Conservation (phyloP, 1,140 invertebrate species). For the Rhagoletis zephyria region DNA sequence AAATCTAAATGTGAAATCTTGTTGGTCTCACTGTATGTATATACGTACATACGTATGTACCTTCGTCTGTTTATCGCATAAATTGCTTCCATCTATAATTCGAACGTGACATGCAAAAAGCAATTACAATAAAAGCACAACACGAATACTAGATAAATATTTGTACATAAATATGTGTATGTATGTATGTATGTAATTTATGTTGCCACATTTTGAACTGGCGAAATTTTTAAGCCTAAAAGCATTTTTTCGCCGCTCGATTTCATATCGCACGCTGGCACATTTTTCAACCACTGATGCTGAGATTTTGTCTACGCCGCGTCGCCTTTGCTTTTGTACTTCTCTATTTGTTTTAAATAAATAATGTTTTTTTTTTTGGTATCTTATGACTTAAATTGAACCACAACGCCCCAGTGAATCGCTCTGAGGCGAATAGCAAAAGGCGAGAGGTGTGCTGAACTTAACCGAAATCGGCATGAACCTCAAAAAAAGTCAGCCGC, state of each 20-base stretch:
- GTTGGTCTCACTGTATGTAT: not conserved
- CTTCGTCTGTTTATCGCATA: not conserved
- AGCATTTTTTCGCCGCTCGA: conserved; percentile 34
- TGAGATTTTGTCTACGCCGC: not conserved
- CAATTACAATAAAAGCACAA: not conserved
- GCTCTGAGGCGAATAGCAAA: conserved; percentile 17
- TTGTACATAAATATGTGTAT: not conserved
- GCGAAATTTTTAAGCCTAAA: conserved; percentile 21
- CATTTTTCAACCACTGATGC: conserved; percentile 1
- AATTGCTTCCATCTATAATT: conserved; percentile 23
- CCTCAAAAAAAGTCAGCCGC: not conserved
- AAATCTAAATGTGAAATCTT: not conserved
- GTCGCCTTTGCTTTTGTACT: not conserved
- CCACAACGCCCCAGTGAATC: conserved; percentile 1
- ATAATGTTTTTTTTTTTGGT: not conserved
- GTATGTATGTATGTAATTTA: not conserved
- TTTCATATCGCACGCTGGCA: conserved; percentile 24
- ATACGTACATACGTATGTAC: not conserved
- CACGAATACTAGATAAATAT: not conserved
- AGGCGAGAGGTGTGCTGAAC: not conserved
- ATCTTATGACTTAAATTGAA: not conserved
- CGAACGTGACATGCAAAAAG: conserved; percentile 25
- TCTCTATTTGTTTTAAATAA: not conserved
- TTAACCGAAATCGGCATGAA: not conserved
- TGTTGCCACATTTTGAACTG: conserved; percentile 1